phyloP scores from a whole-genome alignment of 2,888 invertebrate genomes.

The Diarsia brunnea region DNA sequence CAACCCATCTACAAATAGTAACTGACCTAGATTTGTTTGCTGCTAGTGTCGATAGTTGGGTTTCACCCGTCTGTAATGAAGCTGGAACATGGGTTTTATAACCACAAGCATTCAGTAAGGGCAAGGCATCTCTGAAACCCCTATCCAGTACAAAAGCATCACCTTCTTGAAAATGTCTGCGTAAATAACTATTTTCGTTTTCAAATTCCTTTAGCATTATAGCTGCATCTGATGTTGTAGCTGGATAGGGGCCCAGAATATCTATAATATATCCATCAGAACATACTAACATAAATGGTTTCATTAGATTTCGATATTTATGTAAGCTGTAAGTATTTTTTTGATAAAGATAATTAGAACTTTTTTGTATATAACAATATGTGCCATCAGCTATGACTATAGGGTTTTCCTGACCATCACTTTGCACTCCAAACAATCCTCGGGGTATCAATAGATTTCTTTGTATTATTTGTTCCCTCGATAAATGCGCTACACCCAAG shows the following conservation, averaged over 20 bases:
- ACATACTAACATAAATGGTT: background rate
- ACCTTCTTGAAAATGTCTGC: background rate
- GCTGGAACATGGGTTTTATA: too few relatives aligned
- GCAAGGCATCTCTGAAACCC: background rate
- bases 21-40: constrained; percentile 5
- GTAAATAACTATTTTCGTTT: background rate
- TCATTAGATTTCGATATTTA: background rate
- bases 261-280: background rate
- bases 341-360: background rate
- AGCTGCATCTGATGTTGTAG: constrained; percentile 3
- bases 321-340: constrained; percentile 2
- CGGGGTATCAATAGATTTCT: background rate
- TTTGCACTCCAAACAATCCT: constrained; percentile 4
- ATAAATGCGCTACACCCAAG: too few relatives aligned
- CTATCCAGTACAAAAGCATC: background rate
- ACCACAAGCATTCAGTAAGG: too few relatives aligned
- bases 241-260: background rate
- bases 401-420: background rate
- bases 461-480: too few relatives aligned
- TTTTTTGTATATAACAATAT: background rate
- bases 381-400: background rate
- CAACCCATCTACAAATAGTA: background rate
- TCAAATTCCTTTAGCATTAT: constrained; percentile 6
- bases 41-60: background rate
- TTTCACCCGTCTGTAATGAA: too few relatives aligned